Percentiles rank a stretch among this genome's conserved stretches.
phyloP scores from a whole-genome alignment of 2,888 invertebrate species.

The Tipula vernalis region DNA sequence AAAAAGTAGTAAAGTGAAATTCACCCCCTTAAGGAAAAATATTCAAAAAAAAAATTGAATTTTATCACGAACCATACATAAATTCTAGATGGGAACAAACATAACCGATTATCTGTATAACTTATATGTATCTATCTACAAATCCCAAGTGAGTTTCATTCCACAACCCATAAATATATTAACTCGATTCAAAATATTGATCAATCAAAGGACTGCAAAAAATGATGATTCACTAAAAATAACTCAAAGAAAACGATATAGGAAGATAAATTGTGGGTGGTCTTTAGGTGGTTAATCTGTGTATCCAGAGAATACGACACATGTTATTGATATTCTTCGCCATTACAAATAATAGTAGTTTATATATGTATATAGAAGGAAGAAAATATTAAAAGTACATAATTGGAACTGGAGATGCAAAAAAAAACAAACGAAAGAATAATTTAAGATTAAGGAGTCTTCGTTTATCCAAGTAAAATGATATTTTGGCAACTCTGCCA shows the following conservation, averaged over 20 bases:
- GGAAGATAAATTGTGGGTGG: background rate
- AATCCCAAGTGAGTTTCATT: background rate
- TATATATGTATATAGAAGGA: background rate
- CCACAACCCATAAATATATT: background rate
- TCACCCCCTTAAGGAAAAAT: no score
- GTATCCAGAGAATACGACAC: background rate
- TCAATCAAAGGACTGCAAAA: background rate
- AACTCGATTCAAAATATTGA: background rate
- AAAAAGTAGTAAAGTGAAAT: no score
- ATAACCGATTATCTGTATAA: no score
- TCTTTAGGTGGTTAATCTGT: background rate
- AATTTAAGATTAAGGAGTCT: background rate
- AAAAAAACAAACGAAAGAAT: background rate
- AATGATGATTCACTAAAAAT: background rate
- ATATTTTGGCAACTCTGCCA: background rate
- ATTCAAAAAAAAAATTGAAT: no score
- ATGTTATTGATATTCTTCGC: background rate
- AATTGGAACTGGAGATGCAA: background rate
- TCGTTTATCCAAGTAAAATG: background rate
- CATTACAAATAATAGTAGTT: background rate
- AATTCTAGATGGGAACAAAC: no score
- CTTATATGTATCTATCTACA: background rate
- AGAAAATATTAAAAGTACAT: background rate
- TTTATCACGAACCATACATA: no score
- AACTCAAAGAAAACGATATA: background rate